Conservation (phyloP, 1,140 invertebrate genomes). For the Hyphantria cunea region DNA sequence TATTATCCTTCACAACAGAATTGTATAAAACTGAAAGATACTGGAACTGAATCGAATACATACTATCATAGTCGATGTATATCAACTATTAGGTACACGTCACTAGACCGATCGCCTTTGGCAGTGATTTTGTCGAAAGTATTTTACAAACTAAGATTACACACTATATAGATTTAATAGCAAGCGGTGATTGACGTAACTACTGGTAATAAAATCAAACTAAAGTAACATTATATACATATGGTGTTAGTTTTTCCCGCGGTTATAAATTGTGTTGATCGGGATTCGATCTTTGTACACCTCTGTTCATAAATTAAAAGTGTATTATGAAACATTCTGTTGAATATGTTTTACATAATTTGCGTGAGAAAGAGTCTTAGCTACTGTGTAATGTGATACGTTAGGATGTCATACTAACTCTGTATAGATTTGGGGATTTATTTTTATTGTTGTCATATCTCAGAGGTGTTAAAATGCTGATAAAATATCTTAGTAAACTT, state of each 20-base stretch:
- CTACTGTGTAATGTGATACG: conserved; percentile 4
- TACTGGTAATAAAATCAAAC: conserved; percentile 25
- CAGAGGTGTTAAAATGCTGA: no score
- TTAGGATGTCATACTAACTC: no score
- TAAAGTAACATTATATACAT: conserved; percentile 5
- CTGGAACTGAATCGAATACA: background rate
- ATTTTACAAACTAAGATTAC: conserved; percentile 52
- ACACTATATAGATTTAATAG: conserved; percentile 25
- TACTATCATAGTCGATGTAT: background rate
- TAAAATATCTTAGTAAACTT: no score
- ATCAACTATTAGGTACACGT: background rate
- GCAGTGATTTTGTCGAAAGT: conserved; percentile 64
- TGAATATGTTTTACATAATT: conserved; percentile 28
- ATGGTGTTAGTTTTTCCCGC: conserved; percentile 13
- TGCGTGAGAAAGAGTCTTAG: conserved; percentile 22
- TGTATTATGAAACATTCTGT: conserved; percentile 19
- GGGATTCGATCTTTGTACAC: conserved; percentile 1
- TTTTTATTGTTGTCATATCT: no score
- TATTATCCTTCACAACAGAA: no score
- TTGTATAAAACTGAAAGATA: no score
- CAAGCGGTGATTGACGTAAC: conserved; percentile 8
- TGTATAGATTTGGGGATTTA: no score
- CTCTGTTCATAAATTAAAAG: conserved; percentile 9
- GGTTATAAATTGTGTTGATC: conserved; percentile 11
- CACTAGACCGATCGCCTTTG: conserved; percentile 50